These are phyloP conservation scores for Macrobrachium rosenbergii DNA, from an alignment of 1,140 invertebrate species.

Conservation along the genomic window DNA sequence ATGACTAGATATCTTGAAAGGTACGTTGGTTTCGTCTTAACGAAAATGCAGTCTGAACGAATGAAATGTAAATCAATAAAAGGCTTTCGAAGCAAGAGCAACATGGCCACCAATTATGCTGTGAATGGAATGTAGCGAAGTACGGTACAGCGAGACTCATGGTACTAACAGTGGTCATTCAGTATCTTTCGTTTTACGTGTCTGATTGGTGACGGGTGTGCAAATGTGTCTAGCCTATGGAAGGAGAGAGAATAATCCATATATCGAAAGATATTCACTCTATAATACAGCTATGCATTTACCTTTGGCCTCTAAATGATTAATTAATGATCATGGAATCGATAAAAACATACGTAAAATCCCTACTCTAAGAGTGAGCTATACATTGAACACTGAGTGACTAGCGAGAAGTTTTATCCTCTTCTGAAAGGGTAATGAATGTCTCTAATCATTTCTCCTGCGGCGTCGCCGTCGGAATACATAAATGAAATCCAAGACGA, in stretches of 20 bases:
- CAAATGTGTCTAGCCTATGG: background rate
- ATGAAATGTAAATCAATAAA: too few species aligned
- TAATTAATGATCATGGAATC: constrained; percentile 4
- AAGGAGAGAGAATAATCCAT: constrained; percentile 18
- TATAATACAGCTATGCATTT: background rate
- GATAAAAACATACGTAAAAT: constrained; percentile 31
- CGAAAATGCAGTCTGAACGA: too few species aligned
- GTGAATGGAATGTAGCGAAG: too few species aligned
- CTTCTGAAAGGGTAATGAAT: too few species aligned
- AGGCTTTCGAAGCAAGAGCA: too few species aligned
- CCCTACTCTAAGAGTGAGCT: constrained; percentile 48
- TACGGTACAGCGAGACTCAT: too few species aligned
- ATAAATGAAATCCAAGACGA: background rate
- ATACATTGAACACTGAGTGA: constrained; percentile 58
- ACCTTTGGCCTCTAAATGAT: constrained; percentile 24
- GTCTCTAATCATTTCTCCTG: too few species aligned
- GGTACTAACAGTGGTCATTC: background rate
- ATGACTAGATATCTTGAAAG: too few species aligned
- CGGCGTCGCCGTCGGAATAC: background rate
- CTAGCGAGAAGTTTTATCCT: constrained; percentile 7
- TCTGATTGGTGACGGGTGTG: too few species aligned
- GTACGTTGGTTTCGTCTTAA: too few species aligned
- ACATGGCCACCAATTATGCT: too few species aligned
- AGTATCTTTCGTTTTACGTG: background rate
- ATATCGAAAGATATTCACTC: constrained; percentile 9